Base-by-base conservation (phyloP, 2,888 invertebrate species). In the Cheilosia soror region DNA sequence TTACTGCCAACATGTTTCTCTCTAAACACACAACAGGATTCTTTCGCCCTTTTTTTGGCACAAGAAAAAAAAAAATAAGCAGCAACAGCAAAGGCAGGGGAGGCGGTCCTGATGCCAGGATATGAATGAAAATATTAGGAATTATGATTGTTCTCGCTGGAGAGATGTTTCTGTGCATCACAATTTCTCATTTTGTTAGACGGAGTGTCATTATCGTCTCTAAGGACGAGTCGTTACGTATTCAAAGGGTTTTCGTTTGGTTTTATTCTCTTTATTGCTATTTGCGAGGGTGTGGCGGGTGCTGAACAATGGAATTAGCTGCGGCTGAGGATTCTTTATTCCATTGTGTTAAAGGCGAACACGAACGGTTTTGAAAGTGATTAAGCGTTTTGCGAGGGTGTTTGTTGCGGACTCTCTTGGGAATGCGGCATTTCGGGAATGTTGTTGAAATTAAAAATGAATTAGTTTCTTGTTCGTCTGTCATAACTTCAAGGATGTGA, bases 361-460 rank as follows among this genome's bases (percentile, higher is more conserved):
- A 57, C 71, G 71, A 79, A 65, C 49, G 79, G 40, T 58, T 79
- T 51, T 72, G 79, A 66, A 72, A 65, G 66, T 79, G 79, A 79
- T 79, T 79, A 79, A 79, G 72, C 72, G 66, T 63, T 79, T 63
- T 51, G 55, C 27, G 60, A 5, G 42, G 53, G 29, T 40, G 40
- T 49, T n/a, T 37, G 29, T 6, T 29, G n/a, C 31, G 57, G 51
- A 13, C 11, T 44, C 60, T 11, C 44, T 37, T 55, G 42, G 33
- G 27, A 7, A 44, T 60, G 20, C 20, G 37, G 37, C 42, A 60
- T 72, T 73, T 65, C 49, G 57, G 57, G 37, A 53, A 73, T 33
- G 44, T 55, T 78, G 42, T 71, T 71, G 77, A 78, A 78, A 78
- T 78, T 78, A 78, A 78, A 78, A 78, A 78, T 55, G 78, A 78